These are phyloP conservation scores for Exocentrus adspersus DNA, from an alignment of 2,888 invertebrate genomes.

Conservation along the genomic window DNA sequence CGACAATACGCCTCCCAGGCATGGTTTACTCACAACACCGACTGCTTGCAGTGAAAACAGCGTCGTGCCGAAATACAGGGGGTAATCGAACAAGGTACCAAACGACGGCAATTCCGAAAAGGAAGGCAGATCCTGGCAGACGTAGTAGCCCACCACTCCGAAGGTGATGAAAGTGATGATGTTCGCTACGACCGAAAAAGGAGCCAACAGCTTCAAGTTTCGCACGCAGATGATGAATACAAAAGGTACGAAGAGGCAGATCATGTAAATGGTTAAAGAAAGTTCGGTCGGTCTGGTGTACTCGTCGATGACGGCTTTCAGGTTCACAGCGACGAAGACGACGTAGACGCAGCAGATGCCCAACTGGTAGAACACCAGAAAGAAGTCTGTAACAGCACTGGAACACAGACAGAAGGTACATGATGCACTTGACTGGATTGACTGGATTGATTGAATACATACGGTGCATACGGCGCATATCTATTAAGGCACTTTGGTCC, in stretches of 20 bases:
- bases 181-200: constrained; percentile 91
- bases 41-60: constrained; percentile 97
- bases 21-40: constrained; percentile 83
- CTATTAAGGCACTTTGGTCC: constrained; percentile 75
- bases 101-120: constrained; percentile 72
- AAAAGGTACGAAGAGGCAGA: constrained; percentile 68
- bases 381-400: constrained; percentile 71
- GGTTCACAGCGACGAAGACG: constrained; percentile 59
- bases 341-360: constrained; percentile 91
- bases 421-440: too few species aligned
- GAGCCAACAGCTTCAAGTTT: constrained; percentile 87
- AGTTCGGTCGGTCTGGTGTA: constrained; percentile 45
- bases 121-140: constrained; percentile 77
- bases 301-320: constrained; percentile 57
- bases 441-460: too few species aligned
- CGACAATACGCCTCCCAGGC: not conserved
- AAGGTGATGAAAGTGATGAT: constrained; percentile 84
- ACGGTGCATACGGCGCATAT: constrained; percentile 66
- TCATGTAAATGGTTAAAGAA: constrained; percentile 52
- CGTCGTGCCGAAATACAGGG: constrained; percentile 95
- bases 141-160: constrained; percentile 85
- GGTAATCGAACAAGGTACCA: constrained; percentile 76
- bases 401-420: constrained; percentile 46
- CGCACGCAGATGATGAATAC: constrained; percentile 84
- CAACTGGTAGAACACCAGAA: constrained; percentile 83